These are phyloP conservation scores for Aldrovandia affinis DNA, from an alignment of 2,797 vertebrate species.

Conservation along the genomic window DNA sequence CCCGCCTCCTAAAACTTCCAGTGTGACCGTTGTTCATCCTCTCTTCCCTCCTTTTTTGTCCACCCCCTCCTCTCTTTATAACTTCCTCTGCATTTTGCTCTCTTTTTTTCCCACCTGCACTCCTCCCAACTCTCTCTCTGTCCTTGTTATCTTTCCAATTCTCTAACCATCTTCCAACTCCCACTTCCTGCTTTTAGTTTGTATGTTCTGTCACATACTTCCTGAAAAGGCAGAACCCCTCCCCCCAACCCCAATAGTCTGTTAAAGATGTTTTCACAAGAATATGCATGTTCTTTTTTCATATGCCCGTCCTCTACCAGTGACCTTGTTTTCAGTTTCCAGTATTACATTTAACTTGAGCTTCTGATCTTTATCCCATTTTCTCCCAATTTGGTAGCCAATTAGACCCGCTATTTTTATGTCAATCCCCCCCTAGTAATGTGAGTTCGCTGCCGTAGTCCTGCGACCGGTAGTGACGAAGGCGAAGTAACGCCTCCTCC, in stretches of 20 bases:
- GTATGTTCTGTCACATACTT: not conserved
- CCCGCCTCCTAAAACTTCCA: not conserved
- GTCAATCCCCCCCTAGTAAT: too few species aligned
- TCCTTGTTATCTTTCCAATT: not conserved
- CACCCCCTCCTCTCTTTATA: not conserved
- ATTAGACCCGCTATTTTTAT: too few species aligned
- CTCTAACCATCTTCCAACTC: not conserved
- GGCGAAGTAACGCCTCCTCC: too few species aligned
- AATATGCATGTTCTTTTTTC: not conserved
- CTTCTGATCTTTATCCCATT: too few species aligned
- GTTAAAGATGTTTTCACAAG: not conserved
- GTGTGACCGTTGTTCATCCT: not conserved
- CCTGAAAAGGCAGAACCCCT: not conserved
- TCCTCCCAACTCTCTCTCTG: not conserved
- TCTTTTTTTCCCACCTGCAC: not conserved
- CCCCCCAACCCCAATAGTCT: not conserved
- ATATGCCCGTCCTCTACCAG: too few species aligned
- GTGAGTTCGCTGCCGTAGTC: too few species aligned
- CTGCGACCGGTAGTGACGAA: too few species aligned
- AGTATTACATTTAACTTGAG: not conserved
- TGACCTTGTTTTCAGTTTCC: not conserved
- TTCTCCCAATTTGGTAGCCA: too few species aligned
- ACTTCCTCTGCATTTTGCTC: not conserved
- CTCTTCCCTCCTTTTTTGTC: not conserved
- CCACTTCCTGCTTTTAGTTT: not conserved